Conservation (phyloP, 2,113 vertebrate genomes). For the Thamnaconus septentrionalis region DNA sequence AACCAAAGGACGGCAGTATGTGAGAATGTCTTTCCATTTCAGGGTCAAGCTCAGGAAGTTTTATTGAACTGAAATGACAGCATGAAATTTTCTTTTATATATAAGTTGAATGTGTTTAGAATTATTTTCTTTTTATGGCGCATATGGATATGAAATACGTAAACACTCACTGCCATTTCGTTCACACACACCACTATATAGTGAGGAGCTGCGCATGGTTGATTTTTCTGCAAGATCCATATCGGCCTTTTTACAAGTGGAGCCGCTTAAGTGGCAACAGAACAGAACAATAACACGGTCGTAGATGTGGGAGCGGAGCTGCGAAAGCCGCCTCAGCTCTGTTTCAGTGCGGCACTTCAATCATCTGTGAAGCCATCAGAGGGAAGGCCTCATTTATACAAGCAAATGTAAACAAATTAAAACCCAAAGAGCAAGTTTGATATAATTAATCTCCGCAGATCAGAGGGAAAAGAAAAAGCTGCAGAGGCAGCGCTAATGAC, state of each 20-base stretch:
- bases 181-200: no score
- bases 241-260: constrained; percentile 20
- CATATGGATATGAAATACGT: no score
- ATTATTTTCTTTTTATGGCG: no score
- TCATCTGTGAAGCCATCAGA: constrained; percentile 43
- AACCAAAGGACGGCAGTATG: constrained; percentile 24
- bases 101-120: constrained; percentile 7
- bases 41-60: constrained; percentile 26
- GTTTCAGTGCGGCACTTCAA: constrained; percentile 33
- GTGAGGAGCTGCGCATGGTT: neutral
- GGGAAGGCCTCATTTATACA: constrained; percentile 50
- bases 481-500: constrained; percentile 57
- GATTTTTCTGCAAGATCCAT: neutral
- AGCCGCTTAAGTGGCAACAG: constrained; percentile 10
- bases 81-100: constrained; percentile 9
- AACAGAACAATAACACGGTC: constrained; percentile 11
- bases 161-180: no score
- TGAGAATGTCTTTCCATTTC: constrained; percentile 44
- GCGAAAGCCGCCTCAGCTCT: neutral
- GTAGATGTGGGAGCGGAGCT: constrained; percentile 2
- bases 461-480: constrained; percentile 37
- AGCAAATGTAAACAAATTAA: constrained; percentile 68
- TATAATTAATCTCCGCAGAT: constrained; percentile 67
- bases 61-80: constrained; percentile 32
- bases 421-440: constrained; percentile 62